Evolutionary conservation across 2,113 vertebrate genomes (phyloP).

Genomic region (Pelecanus crispus): DNA sequence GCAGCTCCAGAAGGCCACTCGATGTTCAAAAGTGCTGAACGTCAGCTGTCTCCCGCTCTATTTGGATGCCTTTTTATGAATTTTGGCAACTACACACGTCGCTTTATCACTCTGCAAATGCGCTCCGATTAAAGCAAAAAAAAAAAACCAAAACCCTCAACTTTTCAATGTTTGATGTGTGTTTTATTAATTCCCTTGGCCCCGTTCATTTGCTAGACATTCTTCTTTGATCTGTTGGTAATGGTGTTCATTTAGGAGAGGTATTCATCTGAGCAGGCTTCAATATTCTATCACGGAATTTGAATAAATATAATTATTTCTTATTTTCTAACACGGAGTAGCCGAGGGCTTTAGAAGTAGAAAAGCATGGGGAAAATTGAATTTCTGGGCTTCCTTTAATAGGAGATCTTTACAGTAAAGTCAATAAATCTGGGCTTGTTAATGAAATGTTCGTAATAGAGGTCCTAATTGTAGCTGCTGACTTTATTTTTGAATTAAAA

Average conservation of each 20-base stretch:
- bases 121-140: background rate
- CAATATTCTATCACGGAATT: background rate
- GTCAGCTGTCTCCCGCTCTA: fast-evolving
- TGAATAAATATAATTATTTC: constrained; percentile 7
- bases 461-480: background rate
- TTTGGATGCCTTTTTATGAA: background rate
- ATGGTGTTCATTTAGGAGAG: background rate
- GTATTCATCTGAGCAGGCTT: background rate
- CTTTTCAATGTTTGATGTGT: background rate
- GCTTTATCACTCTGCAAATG: background rate
- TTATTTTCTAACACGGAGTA: background rate
- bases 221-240: background rate
- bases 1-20: background rate
- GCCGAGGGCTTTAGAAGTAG: background rate
- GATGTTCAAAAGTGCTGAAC: background rate
- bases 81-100: background rate
- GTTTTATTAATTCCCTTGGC: background rate
- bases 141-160: background rate
- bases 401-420: background rate
- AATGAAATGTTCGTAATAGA: background rate
- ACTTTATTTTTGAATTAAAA: background rate
- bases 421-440: background rate
- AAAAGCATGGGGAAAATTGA: background rate
- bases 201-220: background rate
- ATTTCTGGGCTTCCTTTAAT: background rate